phyloP scores from a whole-genome alignment of 2,113 vertebrate species.

The Lophura nycthemera region DNA sequence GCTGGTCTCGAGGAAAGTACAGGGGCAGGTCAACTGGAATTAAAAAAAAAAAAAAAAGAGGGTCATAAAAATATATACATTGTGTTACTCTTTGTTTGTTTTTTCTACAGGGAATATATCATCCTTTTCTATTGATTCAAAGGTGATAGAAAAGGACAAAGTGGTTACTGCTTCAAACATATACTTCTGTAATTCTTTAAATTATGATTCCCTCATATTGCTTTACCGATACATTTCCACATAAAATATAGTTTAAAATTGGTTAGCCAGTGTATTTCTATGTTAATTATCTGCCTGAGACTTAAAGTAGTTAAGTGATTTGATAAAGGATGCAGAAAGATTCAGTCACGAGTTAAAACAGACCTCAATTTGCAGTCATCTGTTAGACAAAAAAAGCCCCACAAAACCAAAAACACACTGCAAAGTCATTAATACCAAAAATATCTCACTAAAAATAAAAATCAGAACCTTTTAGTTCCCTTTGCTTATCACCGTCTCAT shows the following conservation, averaged over 20 bases:
- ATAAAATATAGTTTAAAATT: not conserved
- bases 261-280: not conserved
- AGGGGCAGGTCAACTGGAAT: slow-evolving; percentile 93
- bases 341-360: slow-evolving; percentile 33
- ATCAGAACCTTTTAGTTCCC: slow-evolving; percentile 56
- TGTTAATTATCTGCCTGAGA: not conserved
- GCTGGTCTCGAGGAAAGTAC: slow-evolving; percentile 97
- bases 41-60: not conserved
- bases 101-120: not conserved
- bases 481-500: slow-evolving; percentile 19
- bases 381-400: not conserved
- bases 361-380: slow-evolving; percentile 16
- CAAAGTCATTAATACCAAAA: slow-evolving; percentile 47
- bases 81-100: not conserved
- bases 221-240: not conserved
- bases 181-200: not conserved
- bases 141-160: not conserved
- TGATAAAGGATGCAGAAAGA: not conserved
- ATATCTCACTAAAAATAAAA: slow-evolving; percentile 61
- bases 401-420: slow-evolving; percentile 12
- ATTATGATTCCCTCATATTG: not conserved
- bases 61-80: not conserved
- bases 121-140: not conserved
- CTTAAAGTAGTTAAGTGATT: not conserved
- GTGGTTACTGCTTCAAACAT: not conserved